Evolutionary conservation across 1,140 invertebrate genomes (phyloP).

Genomic region (Oedothorax gibbosus): DNA sequence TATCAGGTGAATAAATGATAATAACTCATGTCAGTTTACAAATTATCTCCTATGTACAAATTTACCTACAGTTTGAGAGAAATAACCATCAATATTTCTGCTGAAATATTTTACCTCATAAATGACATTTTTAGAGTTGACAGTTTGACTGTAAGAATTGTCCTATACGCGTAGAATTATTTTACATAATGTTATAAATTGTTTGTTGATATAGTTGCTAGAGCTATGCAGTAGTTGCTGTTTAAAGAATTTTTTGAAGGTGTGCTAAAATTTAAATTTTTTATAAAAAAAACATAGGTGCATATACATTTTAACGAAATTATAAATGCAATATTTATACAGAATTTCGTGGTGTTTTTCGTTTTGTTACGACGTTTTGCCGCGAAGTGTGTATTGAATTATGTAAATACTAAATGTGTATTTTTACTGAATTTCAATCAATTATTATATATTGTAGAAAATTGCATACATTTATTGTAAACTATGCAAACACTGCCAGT

Average conservation of each 20-base stretch:
- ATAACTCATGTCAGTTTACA: too few species aligned
- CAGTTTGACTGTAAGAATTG: constrained; percentile 23
- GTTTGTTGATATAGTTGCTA: constrained; percentile 55
- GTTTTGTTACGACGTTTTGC: constrained; percentile 31
- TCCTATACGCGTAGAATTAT: constrained; percentile 13
- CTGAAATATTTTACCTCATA: constrained; percentile 30
- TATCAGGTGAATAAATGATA: too few species aligned
- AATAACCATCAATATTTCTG: neutral
- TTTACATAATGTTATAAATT: constrained; percentile 46
- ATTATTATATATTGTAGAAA: constrained; percentile 16
- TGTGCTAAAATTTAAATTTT: constrained; percentile 48
- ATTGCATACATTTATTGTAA: constrained; percentile 36
- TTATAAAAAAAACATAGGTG: constrained; percentile 9
- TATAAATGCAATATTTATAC: constrained; percentile 27
- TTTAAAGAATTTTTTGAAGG: constrained; percentile 31
- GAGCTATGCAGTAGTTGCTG: constrained; percentile 52
- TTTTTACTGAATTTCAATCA: constrained; percentile 38
- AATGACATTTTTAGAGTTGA: constrained; percentile 9
- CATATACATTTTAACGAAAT: constrained; percentile 30
- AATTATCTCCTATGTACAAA: neutral
- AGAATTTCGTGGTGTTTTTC: constrained; percentile 33
- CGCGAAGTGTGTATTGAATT: constrained; percentile 29
- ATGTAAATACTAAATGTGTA: constrained; percentile 38
- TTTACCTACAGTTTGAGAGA: neutral
- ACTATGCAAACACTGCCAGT: constrained; percentile 56